These are phyloP conservation scores for Pristionchus mayeri DNA, from an alignment of 2,888 invertebrate species.

Conservation along the genomic window DNA sequence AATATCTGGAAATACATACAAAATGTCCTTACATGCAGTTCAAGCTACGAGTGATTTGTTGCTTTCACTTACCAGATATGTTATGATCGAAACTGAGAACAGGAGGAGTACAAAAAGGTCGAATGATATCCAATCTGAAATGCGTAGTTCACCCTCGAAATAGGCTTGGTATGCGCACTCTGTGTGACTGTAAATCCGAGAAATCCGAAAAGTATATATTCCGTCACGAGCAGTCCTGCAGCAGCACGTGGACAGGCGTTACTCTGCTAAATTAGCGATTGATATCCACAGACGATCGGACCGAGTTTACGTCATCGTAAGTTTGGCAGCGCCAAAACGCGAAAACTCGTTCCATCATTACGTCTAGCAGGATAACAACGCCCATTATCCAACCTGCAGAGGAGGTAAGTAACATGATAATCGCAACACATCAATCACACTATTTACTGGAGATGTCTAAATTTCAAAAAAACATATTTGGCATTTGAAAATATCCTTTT, in stretches of 20 bases:
- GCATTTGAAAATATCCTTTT: too few relatives aligned
- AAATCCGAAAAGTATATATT: background rate
- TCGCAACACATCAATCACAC: too few relatives aligned
- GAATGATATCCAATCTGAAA: background rate
- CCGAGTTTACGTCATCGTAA: background rate
- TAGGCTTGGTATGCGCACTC: background rate
- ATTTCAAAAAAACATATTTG: too few relatives aligned
- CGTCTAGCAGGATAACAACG: background rate
- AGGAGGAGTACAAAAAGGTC: background rate
- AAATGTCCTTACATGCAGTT: too few relatives aligned
- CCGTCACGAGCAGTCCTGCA: background rate
- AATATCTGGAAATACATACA: background rate
- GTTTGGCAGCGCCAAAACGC: background rate
- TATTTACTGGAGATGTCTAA: too few relatives aligned
- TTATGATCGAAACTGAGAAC: background rate
- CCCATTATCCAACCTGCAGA: constrained; percentile 22
- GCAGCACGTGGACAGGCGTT: background rate
- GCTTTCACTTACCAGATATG: background rate
- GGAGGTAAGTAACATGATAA: background rate
- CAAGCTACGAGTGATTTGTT: background rate
- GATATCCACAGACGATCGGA: too few relatives aligned
- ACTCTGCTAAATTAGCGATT: too few relatives aligned
- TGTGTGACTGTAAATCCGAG: background rate
- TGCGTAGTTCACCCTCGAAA: background rate
- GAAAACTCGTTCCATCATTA: constrained; percentile 28